phyloP scores from a whole-genome alignment of 2,888 invertebrate genomes.

The Andricus quercusramuli region DNA sequence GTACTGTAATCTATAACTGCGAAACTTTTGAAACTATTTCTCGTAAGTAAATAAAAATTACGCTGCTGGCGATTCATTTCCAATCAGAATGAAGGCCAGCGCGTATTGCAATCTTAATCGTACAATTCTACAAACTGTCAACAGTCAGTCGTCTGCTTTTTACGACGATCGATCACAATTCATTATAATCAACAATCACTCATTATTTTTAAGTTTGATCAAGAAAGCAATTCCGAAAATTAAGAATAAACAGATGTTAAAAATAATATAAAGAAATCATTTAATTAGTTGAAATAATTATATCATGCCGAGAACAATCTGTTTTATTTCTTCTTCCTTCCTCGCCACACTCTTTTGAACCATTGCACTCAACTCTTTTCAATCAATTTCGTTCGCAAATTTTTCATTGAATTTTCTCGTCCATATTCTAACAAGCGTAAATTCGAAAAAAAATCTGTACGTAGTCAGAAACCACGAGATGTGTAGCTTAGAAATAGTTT shows the following conservation, averaged over 20 bases:
- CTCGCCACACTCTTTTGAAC: slow-evolving; percentile 3
- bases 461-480: slow-evolving; percentile 9
- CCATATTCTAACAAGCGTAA: neutral
- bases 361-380: neutral
- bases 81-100: neutral
- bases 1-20: slow-evolving; percentile 48
- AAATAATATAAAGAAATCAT: too few relatives aligned
- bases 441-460: neutral
- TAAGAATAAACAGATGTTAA: neutral
- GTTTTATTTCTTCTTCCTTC: neutral
- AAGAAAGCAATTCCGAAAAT: neutral
- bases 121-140: slow-evolving; percentile 30
- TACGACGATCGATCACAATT: slow-evolving; percentile 20
- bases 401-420: neutral
- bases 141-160: slow-evolving; percentile 21
- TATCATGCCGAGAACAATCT: slow-evolving; percentile 10
- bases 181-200: slow-evolving; percentile 16
- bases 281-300: slow-evolving; percentile 8
- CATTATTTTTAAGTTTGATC: neutral
- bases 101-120: slow-evolving; percentile 28
- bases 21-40: slow-evolving; percentile 16
- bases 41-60: slow-evolving; percentile 26
- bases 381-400: neutral
- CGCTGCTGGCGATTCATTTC: neutral
- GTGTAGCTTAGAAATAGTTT: slow-evolving; percentile 35